Evolutionary conservation across 2,888 invertebrate species (phyloP).

Genomic region (Drosophila birchii): DNA sequence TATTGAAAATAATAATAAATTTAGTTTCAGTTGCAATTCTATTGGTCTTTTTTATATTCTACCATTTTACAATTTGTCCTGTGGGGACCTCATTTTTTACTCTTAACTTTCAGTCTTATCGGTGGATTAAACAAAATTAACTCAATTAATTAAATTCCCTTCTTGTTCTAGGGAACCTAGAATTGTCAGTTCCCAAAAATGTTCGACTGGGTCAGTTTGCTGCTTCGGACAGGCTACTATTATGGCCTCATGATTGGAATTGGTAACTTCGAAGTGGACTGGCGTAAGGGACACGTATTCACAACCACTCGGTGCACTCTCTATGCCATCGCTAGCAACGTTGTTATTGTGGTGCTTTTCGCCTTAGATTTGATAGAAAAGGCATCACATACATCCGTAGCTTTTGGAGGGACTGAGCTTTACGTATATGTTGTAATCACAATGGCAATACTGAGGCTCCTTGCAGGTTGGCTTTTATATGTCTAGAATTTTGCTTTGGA

Average conservation of each 20-base stretch:
- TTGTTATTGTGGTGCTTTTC: neutral
- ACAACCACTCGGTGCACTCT: neutral
- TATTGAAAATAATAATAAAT: too few species aligned
- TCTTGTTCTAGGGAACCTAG: too few species aligned
- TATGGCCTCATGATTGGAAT: conserved; percentile 1
- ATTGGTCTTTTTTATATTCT: too few species aligned
- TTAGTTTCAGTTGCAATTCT: too few species aligned
- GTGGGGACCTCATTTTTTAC: neutral
- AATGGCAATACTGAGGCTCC: neutral
- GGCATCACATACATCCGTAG: rapidly evolving
- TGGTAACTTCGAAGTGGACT: conserved; percentile 11
- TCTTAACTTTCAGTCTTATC: neutral
- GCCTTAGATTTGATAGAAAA: neutral
- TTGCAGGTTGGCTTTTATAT: neutral
- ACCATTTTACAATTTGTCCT: too few species aligned
- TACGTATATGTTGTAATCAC: conserved; percentile 18
- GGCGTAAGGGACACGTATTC: neutral
- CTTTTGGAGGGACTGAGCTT: neutral
- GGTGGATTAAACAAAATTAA: neutral
- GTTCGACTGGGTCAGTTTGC: conserved; percentile 1
- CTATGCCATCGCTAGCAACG: neutral
- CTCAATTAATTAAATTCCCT: neutral
- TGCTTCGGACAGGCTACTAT: neutral
- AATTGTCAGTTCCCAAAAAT: conserved; percentile 10
- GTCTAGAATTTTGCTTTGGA: neutral